phyloP scores from a whole-genome alignment of 2,113 vertebrate genomes.

The Bos taurus region ARS-UCD2.0 NC_037333.1:25266501-25267000 shows the following conservation, averaged over 20 bases:
- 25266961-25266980: not conserved
- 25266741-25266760: not conserved
- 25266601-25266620: not conserved
- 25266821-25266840: not conserved
- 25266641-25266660: not conserved
- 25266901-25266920: not conserved
- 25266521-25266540: not conserved
- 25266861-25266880: not conserved
- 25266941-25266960: not conserved
- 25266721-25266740: not conserved
- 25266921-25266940: not conserved
- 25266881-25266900: not conserved
- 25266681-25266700: not conserved
- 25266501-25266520: not conserved
- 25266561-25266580: not conserved
- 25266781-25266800: not conserved
- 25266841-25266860: not conserved
- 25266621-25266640: not conserved
- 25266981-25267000: not conserved
- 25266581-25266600: not conserved
- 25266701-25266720: not conserved
- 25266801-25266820: not conserved
- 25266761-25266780: not conserved
- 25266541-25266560: not conserved
- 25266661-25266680: not conserved